A percentile compares a stretch with the other conserved stretches of the same genome.
Conservation (phyloP, 2,888 invertebrate genomes). For the Leucoma salicis region DNA sequence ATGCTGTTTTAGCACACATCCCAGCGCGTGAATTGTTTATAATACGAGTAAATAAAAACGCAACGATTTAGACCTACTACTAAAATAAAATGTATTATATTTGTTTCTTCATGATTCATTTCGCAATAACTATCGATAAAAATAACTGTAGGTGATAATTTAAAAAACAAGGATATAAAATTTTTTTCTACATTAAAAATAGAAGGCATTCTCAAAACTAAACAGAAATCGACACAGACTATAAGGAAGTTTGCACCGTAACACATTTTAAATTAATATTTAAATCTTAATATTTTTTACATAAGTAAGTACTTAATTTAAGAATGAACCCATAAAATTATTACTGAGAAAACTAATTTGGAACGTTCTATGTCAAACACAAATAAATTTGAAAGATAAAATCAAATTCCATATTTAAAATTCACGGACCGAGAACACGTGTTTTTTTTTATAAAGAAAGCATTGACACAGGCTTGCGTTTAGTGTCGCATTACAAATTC, state of each 20-base stretch:
- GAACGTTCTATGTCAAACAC: slow-evolving; percentile 17
- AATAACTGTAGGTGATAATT: too few relatives aligned
- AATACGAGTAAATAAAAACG: too few relatives aligned
- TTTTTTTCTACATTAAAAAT: too few relatives aligned
- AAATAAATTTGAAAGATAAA: slow-evolving; percentile 27
- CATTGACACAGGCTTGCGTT: slow-evolving; percentile 56
- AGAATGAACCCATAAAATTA: slow-evolving; percentile 8
- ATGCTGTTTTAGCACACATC: too few relatives aligned
- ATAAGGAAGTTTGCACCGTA: background rate
- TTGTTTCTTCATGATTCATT: too few relatives aligned
- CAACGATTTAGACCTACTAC: too few relatives aligned
- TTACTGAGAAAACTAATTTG: slow-evolving; percentile 10
- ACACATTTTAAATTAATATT: slow-evolving; percentile 9
- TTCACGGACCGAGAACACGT: slow-evolving; percentile 39
- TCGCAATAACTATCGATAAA: too few relatives aligned
- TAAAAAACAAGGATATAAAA: too few relatives aligned
- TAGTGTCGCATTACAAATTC: slow-evolving; percentile 63
- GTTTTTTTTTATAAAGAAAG: slow-evolving; percentile 52
- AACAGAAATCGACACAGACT: background rate
- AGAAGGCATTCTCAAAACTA: background rate
- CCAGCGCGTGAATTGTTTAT: too few relatives aligned
- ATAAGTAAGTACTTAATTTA: too few relatives aligned
- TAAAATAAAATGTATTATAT: too few relatives aligned
- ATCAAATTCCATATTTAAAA: slow-evolving; percentile 32
- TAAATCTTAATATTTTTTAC: slow-evolving; percentile 6